Percentiles rank a stretch among this genome's conserved stretches.
These are phyloP conservation scores for Ascidia mentula DNA, from an alignment of 23 tunicate genomes.

Conservation along the genomic window DNA sequence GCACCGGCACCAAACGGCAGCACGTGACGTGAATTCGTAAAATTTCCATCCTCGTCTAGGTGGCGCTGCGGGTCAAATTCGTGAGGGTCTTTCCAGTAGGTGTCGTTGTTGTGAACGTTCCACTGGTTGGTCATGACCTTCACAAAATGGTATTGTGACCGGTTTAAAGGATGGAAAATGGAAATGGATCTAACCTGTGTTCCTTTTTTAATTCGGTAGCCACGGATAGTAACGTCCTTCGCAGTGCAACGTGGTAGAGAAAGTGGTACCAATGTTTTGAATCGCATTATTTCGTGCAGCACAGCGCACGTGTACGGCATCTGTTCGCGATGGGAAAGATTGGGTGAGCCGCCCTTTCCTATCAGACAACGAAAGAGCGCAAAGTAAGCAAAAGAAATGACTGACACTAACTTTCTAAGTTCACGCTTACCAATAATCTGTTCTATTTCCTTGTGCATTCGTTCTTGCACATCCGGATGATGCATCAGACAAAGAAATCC, in stretches of 20 bases:
- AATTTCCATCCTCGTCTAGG: slow-evolving; percentile 14
- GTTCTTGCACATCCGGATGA: not conserved
- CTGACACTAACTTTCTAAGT: not conserved
- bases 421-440: not conserved
- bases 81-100: slow-evolving; percentile 10
- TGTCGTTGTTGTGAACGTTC: slow-evolving; percentile 16
- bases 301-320: slow-evolving; percentile 16
- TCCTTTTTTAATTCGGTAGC: slow-evolving; percentile 11
- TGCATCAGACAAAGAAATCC: not conserved
- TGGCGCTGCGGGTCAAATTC: slow-evolving; percentile 15
- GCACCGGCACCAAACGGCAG: slow-evolving; percentile 16
- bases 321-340: not conserved
- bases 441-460: not conserved
- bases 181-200: not conserved
- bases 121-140: slow-evolving; percentile 11
- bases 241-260: slow-evolving; percentile 6
- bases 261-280: slow-evolving; percentile 8
- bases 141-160: not conserved
- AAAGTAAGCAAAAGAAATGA: not conserved
- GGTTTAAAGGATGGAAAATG: not conserved
- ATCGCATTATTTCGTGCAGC: slow-evolving; percentile 6
- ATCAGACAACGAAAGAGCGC: not conserved
- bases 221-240: slow-evolving; percentile 3
- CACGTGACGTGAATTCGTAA: slow-evolving; percentile 1
- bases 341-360: slow-evolving; percentile 8